Conservation (phyloP, 2,113 vertebrate species). For the Solea solea region DNA sequence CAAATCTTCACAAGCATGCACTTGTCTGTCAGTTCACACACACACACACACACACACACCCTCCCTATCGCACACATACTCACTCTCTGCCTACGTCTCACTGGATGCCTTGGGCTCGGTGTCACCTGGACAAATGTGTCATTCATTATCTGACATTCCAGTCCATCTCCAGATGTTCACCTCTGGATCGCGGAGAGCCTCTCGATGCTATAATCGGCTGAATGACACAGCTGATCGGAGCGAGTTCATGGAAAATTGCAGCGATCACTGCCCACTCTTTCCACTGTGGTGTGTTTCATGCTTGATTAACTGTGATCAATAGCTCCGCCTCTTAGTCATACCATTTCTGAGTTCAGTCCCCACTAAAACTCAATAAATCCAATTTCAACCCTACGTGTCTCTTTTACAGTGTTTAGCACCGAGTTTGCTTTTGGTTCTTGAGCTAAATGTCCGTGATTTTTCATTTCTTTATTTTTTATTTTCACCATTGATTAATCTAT, state of each 20-base stretch:
- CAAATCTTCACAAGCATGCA: constrained; percentile 66
- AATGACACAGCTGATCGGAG: constrained; percentile 33
- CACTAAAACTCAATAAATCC: constrained; percentile 22
- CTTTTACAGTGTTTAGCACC: not conserved
- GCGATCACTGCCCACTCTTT: constrained; percentile 3
- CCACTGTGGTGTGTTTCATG: constrained; percentile 28
- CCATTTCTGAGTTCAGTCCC: constrained; percentile 44
- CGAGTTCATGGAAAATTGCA: constrained; percentile 30
- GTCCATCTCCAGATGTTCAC: constrained; percentile 5
- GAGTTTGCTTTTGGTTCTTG: constrained; percentile 12
- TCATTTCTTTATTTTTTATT: no score
- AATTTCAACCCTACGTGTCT: constrained; percentile 17
- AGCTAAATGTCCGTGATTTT: constrained; percentile 3
- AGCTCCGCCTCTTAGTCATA: constrained; percentile 45
- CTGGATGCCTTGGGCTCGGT: constrained; percentile 54
- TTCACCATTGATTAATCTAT: no score
- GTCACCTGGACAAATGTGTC: constrained; percentile 63
- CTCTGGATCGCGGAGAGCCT: constrained; percentile 28
- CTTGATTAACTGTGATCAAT: constrained; percentile 58
- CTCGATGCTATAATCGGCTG: constrained; percentile 25
- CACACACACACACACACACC: constrained; percentile 15
- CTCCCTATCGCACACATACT: not conserved
- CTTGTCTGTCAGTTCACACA: constrained; percentile 66
- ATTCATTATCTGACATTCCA: constrained; percentile 69
- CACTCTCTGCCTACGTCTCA: constrained; percentile 13